phyloP scores from a whole-genome alignment of 2,113 vertebrate genomes.

The Misgurnus anguillicaudatus region DNA sequence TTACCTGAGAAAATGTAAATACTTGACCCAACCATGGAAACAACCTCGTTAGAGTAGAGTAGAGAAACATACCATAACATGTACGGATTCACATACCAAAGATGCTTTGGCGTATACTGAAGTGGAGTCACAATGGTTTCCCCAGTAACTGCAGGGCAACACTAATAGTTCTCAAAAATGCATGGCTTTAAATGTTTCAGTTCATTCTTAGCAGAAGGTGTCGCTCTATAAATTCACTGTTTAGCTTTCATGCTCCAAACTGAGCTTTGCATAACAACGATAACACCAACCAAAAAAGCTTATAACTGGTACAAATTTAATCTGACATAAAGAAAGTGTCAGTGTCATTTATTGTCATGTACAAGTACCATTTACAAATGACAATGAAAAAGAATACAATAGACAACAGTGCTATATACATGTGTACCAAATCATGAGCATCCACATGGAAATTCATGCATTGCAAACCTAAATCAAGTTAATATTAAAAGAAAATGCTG shows the following conservation, averaged over 20 bases:
- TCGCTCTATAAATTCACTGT: conserved; percentile 40
- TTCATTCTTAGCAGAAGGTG: conserved; percentile 41
- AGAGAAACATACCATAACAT: background rate
- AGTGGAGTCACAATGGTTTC: conserved; percentile 65
- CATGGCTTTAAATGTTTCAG: conserved; percentile 63
- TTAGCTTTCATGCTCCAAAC: conserved; percentile 20
- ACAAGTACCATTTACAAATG: too few species aligned
- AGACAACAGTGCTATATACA: too few species aligned
- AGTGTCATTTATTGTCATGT: too few species aligned
- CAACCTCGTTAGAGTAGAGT: background rate
- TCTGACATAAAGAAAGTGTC: background rate
- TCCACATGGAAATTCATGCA: background rate
- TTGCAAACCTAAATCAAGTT: background rate
- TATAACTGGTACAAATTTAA: conserved; percentile 22
- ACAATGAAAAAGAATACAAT: background rate
- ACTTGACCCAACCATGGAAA: too few species aligned
- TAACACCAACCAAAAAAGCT: conserved; percentile 12
- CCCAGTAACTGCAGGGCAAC: conserved; percentile 69
- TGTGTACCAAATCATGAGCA: background rate
- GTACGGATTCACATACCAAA: background rate
- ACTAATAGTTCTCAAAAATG: conserved; percentile 72
- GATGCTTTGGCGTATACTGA: conserved; percentile 49
- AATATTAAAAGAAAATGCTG: background rate
- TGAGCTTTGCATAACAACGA: background rate
- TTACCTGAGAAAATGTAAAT: too few species aligned